Percentiles rank a stretch among this genome's conserved stretches.
phyloP scores from a whole-genome alignment of 2,888 invertebrate genomes.

The Tetrapedia diversipes region DNA sequence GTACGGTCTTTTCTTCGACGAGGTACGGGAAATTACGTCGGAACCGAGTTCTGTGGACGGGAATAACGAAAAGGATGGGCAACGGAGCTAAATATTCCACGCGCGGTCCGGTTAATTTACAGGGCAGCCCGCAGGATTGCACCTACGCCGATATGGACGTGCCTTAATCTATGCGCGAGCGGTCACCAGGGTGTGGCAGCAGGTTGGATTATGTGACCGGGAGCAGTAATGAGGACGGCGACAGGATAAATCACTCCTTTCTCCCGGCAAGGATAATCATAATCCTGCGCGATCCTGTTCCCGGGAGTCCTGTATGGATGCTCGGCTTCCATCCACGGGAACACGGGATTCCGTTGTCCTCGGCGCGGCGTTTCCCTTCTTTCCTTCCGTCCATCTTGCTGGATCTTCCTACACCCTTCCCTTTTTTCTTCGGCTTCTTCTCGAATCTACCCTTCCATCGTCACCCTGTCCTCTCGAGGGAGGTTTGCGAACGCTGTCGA shows the following conservation, averaged over 20 bases:
- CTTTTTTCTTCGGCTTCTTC: background rate
- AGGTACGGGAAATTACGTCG: background rate
- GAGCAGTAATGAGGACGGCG: slow-evolving; percentile 78
- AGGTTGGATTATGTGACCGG: slow-evolving; percentile 75
- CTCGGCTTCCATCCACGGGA: slow-evolving; percentile 44
- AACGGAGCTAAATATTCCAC: slow-evolving; percentile 43
- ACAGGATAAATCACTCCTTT: slow-evolving; percentile 80
- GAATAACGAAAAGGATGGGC: slow-evolving; percentile 13
- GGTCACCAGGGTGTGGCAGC: slow-evolving; percentile 76
- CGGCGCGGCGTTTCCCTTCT: slow-evolving; percentile 26
- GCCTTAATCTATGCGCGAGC: slow-evolving; percentile 70
- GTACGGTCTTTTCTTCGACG: background rate
- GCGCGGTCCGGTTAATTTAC: slow-evolving; percentile 60
- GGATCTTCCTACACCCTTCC: background rate
- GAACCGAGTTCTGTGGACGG: background rate
- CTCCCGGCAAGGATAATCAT: slow-evolving; percentile 75
- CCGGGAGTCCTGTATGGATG: slow-evolving; percentile 64
- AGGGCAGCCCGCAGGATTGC: slow-evolving; percentile 59
- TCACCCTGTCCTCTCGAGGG: no score
- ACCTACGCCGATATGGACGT: slow-evolving; percentile 71
- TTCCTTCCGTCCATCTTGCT: slow-evolving; percentile 38
- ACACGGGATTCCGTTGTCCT: slow-evolving; percentile 64
- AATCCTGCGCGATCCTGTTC: slow-evolving; percentile 76
- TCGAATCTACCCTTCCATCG: background rate
- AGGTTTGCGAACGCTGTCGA: no score